These are phyloP conservation scores for Aphelinus certus DNA, from an alignment of 1,140 invertebrate species.

Conservation along the genomic window DNA sequence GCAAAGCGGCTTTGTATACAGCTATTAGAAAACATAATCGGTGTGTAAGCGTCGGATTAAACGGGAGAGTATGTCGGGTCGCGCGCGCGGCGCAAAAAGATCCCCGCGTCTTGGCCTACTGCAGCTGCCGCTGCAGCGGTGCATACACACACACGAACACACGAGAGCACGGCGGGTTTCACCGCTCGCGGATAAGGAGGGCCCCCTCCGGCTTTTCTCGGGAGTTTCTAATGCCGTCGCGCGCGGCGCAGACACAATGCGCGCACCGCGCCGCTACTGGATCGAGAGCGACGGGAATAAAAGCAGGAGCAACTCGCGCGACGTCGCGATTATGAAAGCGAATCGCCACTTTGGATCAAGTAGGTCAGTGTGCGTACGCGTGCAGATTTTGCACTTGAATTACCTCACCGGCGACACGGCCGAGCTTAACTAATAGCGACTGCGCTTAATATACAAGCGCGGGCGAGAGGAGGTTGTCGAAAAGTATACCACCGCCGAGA, in stretches of 20 bases:
- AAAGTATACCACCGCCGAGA: no score
- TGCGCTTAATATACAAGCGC: no score
- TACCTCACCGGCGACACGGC: not conserved
- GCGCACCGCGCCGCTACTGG: not conserved
- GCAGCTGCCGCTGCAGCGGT: not conserved
- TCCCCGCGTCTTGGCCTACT: slow-evolving; percentile 12
- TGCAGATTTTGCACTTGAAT: slow-evolving; percentile 34
- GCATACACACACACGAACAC: no score
- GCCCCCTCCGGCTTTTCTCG: no score
- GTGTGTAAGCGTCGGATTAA: no score
- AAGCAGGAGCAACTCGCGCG: no score
- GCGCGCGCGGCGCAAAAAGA: not conserved
- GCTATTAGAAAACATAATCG: no score
- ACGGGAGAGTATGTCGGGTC: no score
- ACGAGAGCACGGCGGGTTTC: not conserved
- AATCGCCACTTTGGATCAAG: slow-evolving; percentile 32
- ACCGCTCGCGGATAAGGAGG: slow-evolving; percentile 20
- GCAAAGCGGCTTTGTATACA: no score
- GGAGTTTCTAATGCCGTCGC: not conserved
- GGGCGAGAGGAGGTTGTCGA: no score
- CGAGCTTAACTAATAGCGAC: slow-evolving; percentile 16
- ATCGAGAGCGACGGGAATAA: no score
- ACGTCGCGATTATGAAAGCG: slow-evolving; percentile 25
- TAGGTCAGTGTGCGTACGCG: slow-evolving; percentile 21
- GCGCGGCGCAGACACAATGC: not conserved